Evolutionary conservation across 2,888 invertebrate species (phyloP).

Genomic region (Drosophila pullipes): DNA sequence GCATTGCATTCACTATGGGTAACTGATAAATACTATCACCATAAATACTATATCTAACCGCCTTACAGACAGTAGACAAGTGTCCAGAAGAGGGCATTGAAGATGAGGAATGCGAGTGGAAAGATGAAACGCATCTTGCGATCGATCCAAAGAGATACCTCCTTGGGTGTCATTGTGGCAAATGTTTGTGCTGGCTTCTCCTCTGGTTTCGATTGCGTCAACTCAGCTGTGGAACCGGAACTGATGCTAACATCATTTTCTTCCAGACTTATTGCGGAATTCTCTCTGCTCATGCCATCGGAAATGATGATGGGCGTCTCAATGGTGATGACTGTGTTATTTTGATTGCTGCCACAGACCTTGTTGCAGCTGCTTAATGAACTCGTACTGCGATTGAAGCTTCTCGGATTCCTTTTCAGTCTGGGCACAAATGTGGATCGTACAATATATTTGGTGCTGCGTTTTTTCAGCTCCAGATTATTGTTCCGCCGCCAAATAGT

Average conservation of each 20-base stretch:
- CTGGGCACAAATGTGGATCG: slow-evolving; percentile 93
- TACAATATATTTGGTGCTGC: slow-evolving; percentile 92
- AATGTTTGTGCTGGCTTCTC: slow-evolving; percentile 69
- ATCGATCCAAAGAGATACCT: slow-evolving; percentile 95
- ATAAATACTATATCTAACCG: too few species aligned
- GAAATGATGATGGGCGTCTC: slow-evolving; percentile 89
- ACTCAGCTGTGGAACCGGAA: slow-evolving; percentile 39
- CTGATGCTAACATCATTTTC: slow-evolving; percentile 48
- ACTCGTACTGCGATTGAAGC: slow-evolving; percentile 86
- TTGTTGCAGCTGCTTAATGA: slow-evolving; percentile 58
- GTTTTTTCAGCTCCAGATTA: slow-evolving; percentile 84
- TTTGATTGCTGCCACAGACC: slow-evolving; percentile 77
- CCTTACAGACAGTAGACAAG: slow-evolving; percentile 88
- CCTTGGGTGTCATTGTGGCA: slow-evolving; percentile 94
- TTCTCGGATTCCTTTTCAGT: slow-evolving; percentile 88
- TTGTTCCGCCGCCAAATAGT: slow-evolving; percentile 93
- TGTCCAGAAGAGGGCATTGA: slow-evolving; percentile 93
- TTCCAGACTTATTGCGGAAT: slow-evolving; percentile 57
- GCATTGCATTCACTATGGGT: slow-evolving; percentile 13
- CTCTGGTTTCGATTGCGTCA: slow-evolving; percentile 14
- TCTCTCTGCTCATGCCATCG: slow-evolving; percentile 70
- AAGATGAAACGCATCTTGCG: slow-evolving; percentile 90
- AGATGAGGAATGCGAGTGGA: slow-evolving; percentile 91
- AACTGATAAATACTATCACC: background rate
- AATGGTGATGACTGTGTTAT: slow-evolving; percentile 71